A percentile compares a stretch with the other conserved stretches of the same genome.
phyloP scores from a whole-genome alignment of 2,888 invertebrate genomes.

The Myopa tessellatipennis region DNA sequence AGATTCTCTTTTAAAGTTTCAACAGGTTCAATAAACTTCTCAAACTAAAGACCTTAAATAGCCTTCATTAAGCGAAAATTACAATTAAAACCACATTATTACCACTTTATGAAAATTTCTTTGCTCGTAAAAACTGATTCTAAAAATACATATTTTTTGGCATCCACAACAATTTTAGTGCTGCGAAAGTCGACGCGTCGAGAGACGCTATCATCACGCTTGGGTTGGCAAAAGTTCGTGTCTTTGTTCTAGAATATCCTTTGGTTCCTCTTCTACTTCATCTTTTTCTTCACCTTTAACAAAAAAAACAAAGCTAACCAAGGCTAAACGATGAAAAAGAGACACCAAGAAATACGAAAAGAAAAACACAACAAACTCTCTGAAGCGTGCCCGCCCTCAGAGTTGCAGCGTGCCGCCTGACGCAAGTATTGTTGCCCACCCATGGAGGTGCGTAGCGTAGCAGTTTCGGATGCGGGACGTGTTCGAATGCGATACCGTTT shows the following conservation, averaged over 20 bases:
- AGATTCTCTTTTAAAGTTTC: neutral
- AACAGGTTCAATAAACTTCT: neutral
- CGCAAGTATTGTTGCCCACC: neutral
- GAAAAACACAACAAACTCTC: neutral
- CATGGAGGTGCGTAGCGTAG: neutral
- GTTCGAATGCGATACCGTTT: neutral
- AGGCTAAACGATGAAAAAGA: neutral
- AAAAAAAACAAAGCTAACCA: neutral
- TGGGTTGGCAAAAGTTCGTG: neutral
- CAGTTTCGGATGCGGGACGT: neutral
- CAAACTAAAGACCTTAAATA: neutral
- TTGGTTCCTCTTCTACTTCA: neutral
- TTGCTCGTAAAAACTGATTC: neutral
- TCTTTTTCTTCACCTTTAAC: neutral
- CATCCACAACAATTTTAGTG: neutral
- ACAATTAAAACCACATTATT: neutral
- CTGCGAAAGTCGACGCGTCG: too few relatives aligned
- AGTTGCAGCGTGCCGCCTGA: neutral
- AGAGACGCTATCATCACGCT: neutral
- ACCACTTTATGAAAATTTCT: neutral
- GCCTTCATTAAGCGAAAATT: neutral
- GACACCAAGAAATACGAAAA: too few relatives aligned
- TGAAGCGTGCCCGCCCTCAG: neutral
- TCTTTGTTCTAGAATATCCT: neutral
- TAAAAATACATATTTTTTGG: neutral